phyloP scores from a whole-genome alignment of 1,140 invertebrate species.

The Drosophila paulistorum region DNA sequence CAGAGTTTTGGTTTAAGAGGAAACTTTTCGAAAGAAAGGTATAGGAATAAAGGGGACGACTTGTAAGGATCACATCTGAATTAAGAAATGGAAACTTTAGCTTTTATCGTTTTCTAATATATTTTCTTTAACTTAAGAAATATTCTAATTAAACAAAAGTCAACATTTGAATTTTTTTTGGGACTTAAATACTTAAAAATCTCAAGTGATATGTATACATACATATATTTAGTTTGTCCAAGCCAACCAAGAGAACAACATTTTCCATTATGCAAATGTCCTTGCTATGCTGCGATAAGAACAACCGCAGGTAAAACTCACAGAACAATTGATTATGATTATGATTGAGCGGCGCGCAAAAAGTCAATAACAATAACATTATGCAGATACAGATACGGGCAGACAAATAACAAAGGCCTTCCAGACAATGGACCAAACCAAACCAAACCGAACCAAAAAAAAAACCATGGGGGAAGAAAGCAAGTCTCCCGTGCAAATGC shows the following conservation, averaged over 20 bases:
- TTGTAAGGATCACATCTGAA: too few relatives aligned
- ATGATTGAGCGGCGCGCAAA: slow-evolving; percentile 74
- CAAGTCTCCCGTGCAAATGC: not conserved
- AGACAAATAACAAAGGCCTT: slow-evolving; percentile 32
- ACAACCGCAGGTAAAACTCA: slow-evolving; percentile 55
- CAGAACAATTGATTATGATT: slow-evolving; percentile 72
- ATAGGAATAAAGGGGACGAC: too few relatives aligned
- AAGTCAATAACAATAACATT: slow-evolving; percentile 79
- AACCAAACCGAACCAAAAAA: not conserved
- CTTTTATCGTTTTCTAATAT: too few relatives aligned
- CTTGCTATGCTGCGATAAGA: slow-evolving; percentile 46
- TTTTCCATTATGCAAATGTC: slow-evolving; percentile 71
- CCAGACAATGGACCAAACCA: slow-evolving; percentile 42
- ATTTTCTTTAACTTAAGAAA: too few relatives aligned
- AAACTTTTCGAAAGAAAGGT: too few relatives aligned
- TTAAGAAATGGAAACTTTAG: too few relatives aligned
- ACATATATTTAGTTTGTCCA: not conserved
- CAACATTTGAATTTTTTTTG: too few relatives aligned
- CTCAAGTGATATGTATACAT: slow-evolving; percentile 1
- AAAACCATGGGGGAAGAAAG: slow-evolving; percentile 21
- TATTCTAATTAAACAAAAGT: too few relatives aligned
- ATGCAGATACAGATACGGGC: slow-evolving; percentile 60
- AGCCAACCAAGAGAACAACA: not conserved
- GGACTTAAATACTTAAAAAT: too few relatives aligned
- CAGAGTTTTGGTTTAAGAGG: too few relatives aligned